Evolutionary conservation across 2,113 vertebrate species (phyloP), one percentile per base, ranked within the genome.

Genomic region (Aviceda subcristata): DNA sequence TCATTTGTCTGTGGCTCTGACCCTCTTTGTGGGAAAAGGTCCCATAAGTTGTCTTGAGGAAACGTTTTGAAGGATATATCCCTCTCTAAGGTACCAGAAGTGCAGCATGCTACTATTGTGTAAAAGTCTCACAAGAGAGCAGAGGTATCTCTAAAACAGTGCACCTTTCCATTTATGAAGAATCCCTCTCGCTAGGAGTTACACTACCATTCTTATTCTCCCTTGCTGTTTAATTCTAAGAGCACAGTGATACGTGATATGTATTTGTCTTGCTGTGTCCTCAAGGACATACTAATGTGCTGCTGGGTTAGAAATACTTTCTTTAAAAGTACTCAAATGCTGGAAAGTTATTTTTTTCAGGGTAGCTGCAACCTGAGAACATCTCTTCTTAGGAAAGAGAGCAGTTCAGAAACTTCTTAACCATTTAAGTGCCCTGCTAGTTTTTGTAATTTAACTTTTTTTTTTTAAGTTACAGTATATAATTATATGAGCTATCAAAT

Each of bases 331-430:
- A 86, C 81, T 94, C 45, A 83, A 39, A 67, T 3, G 15, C 50
- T 97, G 91, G 77, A 85, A 95, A 73, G 73, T 38, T 77, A 1
- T 91, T 93, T 95, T 95, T 87, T 95, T 72, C 57, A 82, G 80
- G 41, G 83, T 30, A 92, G 81, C 77, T 97, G 93, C 94, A 96
- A 95, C 77, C 39, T 80, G 92, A 96, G 95, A 97, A 92, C 74
- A 21, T 95, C 73, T 95, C 89, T 92, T 92, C 81, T 66, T 90
- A 80, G 62, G 48, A 63, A 85, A 91, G 57, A 94, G 60, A 86
- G 20, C 41, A 26, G 32, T 79, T 94, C 62, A 75, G 73, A 91
- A 95, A 94, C 38, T 88, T 86, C 88, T 97, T 96, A 96, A 95
- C 94, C 41, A 41, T 95, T 97, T 92, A 79, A 89, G 81, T 85